Base-by-base conservation (phyloP, 1,140 invertebrate genomes). In the Cotesia vestalis region DNA sequence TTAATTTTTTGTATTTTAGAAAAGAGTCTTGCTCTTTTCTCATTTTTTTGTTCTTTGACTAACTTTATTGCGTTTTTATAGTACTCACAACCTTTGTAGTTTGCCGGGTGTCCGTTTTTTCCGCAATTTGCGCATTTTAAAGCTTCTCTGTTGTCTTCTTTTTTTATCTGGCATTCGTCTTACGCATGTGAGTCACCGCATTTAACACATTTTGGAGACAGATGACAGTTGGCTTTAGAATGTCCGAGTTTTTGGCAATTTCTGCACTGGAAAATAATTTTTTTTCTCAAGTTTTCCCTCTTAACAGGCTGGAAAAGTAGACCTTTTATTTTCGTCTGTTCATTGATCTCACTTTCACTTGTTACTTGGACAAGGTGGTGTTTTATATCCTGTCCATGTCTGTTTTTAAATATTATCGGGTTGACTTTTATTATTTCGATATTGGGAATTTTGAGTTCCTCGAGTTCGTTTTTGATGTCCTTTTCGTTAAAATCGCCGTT, bases 21-120 rank as follows among this genome's bases (percentile, higher is more conserved):
- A 4, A 20, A 20, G 2, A 20, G 14, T 20, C 20, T 17, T 20
- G n/a, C 14, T 4, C 3, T 59, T 9, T 59, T 59, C 4, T 27
- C 14, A 17, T 4, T 4, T 27, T 59, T 17, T 2, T 20, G 17
- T 8, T 20, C 8, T 59, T 59, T 59, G 1, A 9, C 9, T 27
- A 59, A 1, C 14, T 20, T 4, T 20, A 59, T 59, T 27, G 55
- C 55, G 1, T 8, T 20, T 69, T 71, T 66, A 35, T 53, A 11
- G 61, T 20, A 73, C 20, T 63, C 55, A n/a, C 77, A 76, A 9
- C 73, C 77, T 70, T n/a, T 60, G 52, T 74, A 76, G 0, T 66
- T 73, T 0, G 77, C 77, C 2, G 73, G 75, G 60, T 77, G 77
- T 0, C 72, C 75, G 1, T 11, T 57, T 46, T 74, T 17, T 0